Evolutionary conservation across 2,888 invertebrate species (phyloP).

Genomic region (Spodoptera picta): DNA sequence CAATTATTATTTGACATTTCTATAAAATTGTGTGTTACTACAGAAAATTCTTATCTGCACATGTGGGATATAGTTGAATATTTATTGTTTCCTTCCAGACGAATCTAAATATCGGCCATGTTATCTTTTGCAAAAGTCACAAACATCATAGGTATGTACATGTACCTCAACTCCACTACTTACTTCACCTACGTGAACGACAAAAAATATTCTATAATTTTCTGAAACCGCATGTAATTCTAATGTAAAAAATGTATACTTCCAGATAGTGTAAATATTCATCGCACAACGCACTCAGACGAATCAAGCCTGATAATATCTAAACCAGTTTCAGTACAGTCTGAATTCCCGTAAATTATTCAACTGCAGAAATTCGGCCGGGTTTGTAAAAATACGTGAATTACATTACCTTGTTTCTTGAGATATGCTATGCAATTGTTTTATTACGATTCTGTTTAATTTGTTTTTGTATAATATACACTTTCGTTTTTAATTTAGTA

Average conservation of each 20-base stretch:
- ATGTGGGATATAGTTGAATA: no score
- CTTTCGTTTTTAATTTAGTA: not conserved
- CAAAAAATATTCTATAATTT: no score
- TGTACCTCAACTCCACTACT: no score
- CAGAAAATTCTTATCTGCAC: no score
- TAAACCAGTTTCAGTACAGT: constrained; percentile 47
- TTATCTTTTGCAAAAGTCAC: no score
- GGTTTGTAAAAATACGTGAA: constrained; percentile 38
- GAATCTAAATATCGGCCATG: no score
- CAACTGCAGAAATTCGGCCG: constrained; percentile 35
- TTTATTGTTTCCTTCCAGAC: no score
- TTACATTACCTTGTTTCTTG: constrained; percentile 20
- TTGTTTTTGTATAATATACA: not conserved
- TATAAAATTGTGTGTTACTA: not conserved
- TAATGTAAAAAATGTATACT: not conserved
- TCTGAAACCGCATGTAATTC: no score
- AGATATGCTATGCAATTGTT: constrained; percentile 23
- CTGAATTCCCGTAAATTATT: constrained; percentile 50
- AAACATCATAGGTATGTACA: no score
- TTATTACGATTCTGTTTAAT: constrained; percentile 18
- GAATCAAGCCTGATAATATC: constrained; percentile 49
- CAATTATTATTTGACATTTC: not conserved
- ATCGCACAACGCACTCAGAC: constrained; percentile 28
- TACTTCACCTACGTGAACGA: no score
- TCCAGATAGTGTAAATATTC: constrained; percentile 37